Evolutionary conservation across 2,888 invertebrate genomes (phyloP).

Genomic region (Plagodis pulveraria): DNA sequence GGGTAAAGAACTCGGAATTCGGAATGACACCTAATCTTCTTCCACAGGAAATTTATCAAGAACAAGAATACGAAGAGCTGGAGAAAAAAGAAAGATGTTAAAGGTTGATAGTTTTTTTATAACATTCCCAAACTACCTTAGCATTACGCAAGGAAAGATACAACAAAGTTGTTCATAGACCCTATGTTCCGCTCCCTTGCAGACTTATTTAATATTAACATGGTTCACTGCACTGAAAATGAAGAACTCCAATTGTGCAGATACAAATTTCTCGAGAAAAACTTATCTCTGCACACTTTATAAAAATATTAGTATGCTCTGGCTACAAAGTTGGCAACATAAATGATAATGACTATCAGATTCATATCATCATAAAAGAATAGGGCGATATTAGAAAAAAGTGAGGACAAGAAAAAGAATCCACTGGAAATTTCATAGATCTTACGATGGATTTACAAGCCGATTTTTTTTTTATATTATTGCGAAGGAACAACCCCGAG

Average conservation of each 20-base stretch:
- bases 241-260: slow-evolving; percentile 26
- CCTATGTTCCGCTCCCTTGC: slow-evolving; percentile 31
- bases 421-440: slow-evolving; percentile 27
- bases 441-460: slow-evolving; percentile 40
- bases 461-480: no score
- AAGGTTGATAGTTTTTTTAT: slow-evolving; percentile 21
- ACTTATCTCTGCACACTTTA: slow-evolving; percentile 36
- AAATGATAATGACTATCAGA: slow-evolving; percentile 1
- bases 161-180: slow-evolving; percentile 38
- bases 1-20: slow-evolving; percentile 30
- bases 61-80: background rate
- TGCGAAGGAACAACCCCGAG: no score
- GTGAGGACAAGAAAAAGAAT: slow-evolving; percentile 32
- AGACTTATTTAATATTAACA: slow-evolving; percentile 36
- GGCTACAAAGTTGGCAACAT: slow-evolving; percentile 28
- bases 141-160: slow-evolving; percentile 35
- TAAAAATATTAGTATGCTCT: slow-evolving; percentile 42
- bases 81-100: slow-evolving; percentile 1
- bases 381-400: slow-evolving; percentile 38
- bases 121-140: slow-evolving; percentile 40
- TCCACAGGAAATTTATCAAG: slow-evolving; percentile 1
- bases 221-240: slow-evolving; percentile 29
- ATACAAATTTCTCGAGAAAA: slow-evolving; percentile 41
- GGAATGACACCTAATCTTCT: slow-evolving; percentile 13
- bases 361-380: slow-evolving; percentile 10